A percentile compares a stretch with the other conserved stretches of the same genome.
Conservation (phyloP, 2,888 invertebrate genomes). For the Caenorhabditis sp. region DNA sequence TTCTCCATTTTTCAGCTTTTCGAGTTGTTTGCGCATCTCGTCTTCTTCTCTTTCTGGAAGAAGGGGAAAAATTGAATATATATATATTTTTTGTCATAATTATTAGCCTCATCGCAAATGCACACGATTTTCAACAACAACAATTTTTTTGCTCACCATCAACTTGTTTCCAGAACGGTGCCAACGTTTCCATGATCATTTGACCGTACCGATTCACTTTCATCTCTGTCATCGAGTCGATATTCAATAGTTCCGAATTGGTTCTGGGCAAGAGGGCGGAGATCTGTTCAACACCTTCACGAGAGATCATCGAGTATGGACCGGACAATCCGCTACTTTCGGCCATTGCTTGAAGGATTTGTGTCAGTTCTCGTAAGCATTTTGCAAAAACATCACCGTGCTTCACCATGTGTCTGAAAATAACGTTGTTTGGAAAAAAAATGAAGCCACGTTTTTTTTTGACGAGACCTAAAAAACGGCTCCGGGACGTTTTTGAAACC, state of each 20-base stretch:
- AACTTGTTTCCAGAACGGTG: constrained; percentile 57
- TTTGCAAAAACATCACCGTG: constrained; percentile 58
- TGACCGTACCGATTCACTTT: constrained; percentile 55
- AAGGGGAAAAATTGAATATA: not conserved
- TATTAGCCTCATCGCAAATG: no score
- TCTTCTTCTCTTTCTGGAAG: constrained; percentile 50
- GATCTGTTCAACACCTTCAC: constrained; percentile 65
- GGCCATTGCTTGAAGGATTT: constrained; percentile 47
- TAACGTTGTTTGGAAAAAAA: no score
- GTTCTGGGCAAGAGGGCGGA: constrained; percentile 68
- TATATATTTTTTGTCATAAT: no score
- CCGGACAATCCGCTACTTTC: constrained; percentile 39
- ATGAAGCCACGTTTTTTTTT: no score
- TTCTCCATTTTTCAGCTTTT: constrained; percentile 51
- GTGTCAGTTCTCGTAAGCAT: constrained; percentile 48
- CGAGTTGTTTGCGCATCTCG: constrained; percentile 53
- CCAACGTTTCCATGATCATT: constrained; percentile 55
- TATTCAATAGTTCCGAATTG: constrained; percentile 65
- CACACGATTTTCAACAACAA: no score
- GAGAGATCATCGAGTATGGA: constrained; percentile 51
- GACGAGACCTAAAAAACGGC: no score
- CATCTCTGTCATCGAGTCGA: constrained; percentile 61
- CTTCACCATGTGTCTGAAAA: constrained; percentile 55
- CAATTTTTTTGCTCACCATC: no score
- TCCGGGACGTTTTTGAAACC: no score